Evolutionary conservation across 2,888 invertebrate species (phyloP).

Genomic region (Plutella xylostella): DNA sequence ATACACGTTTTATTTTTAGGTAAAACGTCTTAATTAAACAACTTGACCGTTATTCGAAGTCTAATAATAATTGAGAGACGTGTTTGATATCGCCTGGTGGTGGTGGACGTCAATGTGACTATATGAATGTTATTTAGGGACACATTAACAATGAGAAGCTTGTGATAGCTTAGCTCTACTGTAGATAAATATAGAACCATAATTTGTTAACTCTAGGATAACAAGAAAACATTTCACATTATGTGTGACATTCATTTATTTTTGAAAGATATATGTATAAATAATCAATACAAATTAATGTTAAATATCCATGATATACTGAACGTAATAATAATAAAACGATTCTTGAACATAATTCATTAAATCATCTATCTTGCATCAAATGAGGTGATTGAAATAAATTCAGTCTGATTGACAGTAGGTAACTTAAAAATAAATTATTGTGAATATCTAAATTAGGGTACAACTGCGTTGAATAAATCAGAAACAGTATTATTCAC

Average conservation of each 20-base stretch:
- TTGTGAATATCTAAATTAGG: not conserved
- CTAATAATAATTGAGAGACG: not conserved
- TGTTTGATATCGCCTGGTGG: constrained; percentile 10
- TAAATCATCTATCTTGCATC: not conserved
- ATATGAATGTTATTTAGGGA: not conserved
- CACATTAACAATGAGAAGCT: no score
- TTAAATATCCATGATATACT: no score
- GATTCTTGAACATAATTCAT: not conserved
- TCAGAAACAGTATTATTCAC: not conserved
- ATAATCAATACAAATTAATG: not conserved
- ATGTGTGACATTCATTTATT: not conserved
- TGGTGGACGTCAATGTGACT: not conserved
- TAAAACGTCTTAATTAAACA: not conserved
- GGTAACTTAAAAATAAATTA: no score
- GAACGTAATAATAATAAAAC: not conserved
- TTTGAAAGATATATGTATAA: not conserved
- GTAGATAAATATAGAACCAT: not conserved
- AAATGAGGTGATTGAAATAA: not conserved
- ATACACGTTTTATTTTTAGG: not conserved
- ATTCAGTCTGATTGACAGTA: no score
- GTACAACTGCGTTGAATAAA: not conserved
- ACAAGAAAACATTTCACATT: not conserved
- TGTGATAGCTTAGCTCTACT: no score
- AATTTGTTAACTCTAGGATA: not conserved
- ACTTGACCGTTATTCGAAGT: constrained; percentile 4